Evolutionary conservation across 1,140 invertebrate genomes (phyloP).

Genomic region (Cotesia typhae): DNA sequence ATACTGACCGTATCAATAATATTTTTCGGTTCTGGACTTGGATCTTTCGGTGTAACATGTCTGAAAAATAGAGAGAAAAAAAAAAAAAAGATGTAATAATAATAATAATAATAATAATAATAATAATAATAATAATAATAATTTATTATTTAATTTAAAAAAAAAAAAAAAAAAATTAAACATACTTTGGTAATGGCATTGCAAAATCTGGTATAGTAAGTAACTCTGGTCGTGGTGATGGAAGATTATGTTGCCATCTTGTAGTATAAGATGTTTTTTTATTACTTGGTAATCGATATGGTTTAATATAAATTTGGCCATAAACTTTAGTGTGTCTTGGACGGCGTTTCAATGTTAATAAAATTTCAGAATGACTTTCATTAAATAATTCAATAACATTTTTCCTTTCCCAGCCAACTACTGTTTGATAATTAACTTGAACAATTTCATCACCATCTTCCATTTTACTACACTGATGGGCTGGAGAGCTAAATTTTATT

Average conservation of each 20-base stretch:
- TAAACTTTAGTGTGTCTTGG: constrained; percentile 85
- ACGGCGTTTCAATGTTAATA: constrained; percentile 84
- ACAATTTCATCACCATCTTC: constrained; percentile 94
- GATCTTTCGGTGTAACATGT: constrained; percentile 49
- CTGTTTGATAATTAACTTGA: constrained; percentile 92
- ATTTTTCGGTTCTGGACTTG: constrained; percentile 56
- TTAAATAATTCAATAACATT: constrained; percentile 81
- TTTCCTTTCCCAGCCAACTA: constrained; percentile 87
- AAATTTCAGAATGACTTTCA: constrained; percentile 82
- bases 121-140: too few relatives aligned
- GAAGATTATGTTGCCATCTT: constrained; percentile 74
- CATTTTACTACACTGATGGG: constrained; percentile 87
- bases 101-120: too few relatives aligned
- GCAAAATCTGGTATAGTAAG: constrained; percentile 73
- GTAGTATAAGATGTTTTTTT: constrained; percentile 73
- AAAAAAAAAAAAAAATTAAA: too few relatives aligned
- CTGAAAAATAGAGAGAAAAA: constrained; percentile 44
- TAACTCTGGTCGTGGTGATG: constrained; percentile 72
- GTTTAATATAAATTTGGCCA: constrained; percentile 84
- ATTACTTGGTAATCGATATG: constrained; percentile 79
- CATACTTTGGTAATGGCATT: constrained; percentile 69
- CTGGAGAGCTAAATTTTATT: constrained; percentile 84
- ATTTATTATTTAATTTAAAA: not conserved
- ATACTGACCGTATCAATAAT: constrained; percentile 57
- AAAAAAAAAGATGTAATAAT: too few relatives aligned